phyloP scores from a whole-genome alignment of 2,113 vertebrate genomes.

The Apus apus region DNA sequence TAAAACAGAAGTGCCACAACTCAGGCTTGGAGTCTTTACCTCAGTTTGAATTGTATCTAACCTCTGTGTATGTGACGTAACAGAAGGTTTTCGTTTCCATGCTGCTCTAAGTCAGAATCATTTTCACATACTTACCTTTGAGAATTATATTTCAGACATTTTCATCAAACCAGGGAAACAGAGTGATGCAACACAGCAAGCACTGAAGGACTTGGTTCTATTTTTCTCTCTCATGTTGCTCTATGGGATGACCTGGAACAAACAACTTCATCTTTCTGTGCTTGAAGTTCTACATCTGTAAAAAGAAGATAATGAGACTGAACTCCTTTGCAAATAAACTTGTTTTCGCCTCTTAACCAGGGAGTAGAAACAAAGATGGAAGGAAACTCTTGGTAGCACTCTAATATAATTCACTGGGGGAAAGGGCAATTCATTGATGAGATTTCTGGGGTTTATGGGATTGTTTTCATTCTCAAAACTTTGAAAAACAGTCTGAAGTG shows the following conservation, averaged over 20 bases:
- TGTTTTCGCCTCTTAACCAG: not conserved
- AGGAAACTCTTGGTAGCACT: not conserved
- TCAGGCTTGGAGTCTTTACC: not conserved
- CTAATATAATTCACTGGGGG: not conserved
- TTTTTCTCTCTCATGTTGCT: not conserved
- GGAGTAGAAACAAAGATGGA: not conserved
- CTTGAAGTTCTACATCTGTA: slow-evolving; percentile 34
- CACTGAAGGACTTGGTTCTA: not conserved
- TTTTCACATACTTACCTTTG: not conserved
- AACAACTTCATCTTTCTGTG: slow-evolving; percentile 6
- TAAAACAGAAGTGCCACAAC: not conserved
- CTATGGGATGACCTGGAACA: slow-evolving; percentile 1
- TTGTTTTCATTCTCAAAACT: slow-evolving; percentile 45
- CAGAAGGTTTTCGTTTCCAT: not conserved
- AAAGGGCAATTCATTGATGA: slow-evolving; percentile 1
- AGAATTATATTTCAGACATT: not conserved
- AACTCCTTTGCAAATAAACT: not conserved
- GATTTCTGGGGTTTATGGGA: not conserved
- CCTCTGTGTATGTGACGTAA: not conserved
- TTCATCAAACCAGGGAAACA: slow-evolving; percentile 38
- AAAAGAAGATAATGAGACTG: slow-evolving; percentile 17
- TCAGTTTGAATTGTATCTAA: not conserved
- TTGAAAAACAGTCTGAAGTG: slow-evolving; percentile 30
- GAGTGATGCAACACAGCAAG: slow-evolving; percentile 1
- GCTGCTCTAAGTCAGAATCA: not conserved